Evolutionary conservation across 2,797 vertebrate genomes (phyloP), one percentile per base, ranked within the genome.

Genomic region (Myotis findleyi): DNA sequence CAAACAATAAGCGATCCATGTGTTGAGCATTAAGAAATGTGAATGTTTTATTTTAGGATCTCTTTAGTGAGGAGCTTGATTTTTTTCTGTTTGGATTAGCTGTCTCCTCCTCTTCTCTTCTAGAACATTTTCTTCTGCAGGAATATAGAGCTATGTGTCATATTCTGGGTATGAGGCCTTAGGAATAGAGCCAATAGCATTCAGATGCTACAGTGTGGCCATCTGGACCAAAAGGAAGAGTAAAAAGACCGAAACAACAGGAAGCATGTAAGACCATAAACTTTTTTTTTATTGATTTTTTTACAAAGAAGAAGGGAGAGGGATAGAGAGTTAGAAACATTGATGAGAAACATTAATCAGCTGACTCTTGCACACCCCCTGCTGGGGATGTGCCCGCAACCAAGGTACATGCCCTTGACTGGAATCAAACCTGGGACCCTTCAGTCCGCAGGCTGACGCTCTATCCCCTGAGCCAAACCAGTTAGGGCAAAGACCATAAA

Each of bases 41-140:
- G 41, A 62, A 47, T 14, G 6, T 64, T 81, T 85, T 88, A 53
- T 62, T 44, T 88, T 47, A 64, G 73, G 79, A n/a, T 66, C 10
- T 89, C 12, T 81, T 68, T 18, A 62, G 41, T 18, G 59, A 59
- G 75, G 36, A 69, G 27, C 57, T 81, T 84, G 72, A 51, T 59
- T 55, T 80, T 88, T 62, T 38, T 27, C 69, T 72, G 25, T 14
- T 95, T 91, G 41, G 73, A 55, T 10, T 44, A 64, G 36, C 36
- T 69, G 79, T 17, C 41, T 77, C 73, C 57, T 85, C 25, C 27
- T 90, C 6, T 75, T 87, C 53, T 94, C 59, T 75, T 75, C 57
- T 20, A 80, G 89, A 76, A 96, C 89, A 62, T 86, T 92, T 81
- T 91, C 51, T 88, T 80, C 68, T 73, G 72, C 55, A 44, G 8